Evolutionary conservation across 2,888 invertebrate genomes (phyloP), one percentile per base, ranked within the genome.

Genomic region (Drosophila anceps): DNA sequence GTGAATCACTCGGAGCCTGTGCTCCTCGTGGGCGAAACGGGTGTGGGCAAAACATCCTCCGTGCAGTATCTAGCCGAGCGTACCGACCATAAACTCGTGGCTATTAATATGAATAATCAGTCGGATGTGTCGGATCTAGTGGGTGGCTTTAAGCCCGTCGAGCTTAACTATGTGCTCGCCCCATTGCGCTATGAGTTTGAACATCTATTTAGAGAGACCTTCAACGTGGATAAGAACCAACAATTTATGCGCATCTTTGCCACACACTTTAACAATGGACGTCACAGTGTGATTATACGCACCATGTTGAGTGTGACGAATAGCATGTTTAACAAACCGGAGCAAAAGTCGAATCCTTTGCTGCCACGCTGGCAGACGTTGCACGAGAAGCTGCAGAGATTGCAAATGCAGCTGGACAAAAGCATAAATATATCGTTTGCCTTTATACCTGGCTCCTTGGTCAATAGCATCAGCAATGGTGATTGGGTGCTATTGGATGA

Each of bases 51-150:
- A 94, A 99, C 99, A 0, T 97, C 98, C 0, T 96, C 97, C 0
- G 95, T 99, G 1, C 99, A 99, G 92, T 98, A 97, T 93, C 94
- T 99, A 62, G 97, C 99, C 0, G 95, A 95, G 71, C 95, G 96
- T 77, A 95, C 97, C 0, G 96, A 97, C 0, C 96, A 97, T 81
- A 97, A 96, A 90, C 94, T 99, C 35, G 94, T 97, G 35, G 99
- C 99, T 0, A 97, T 99, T 29, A 99, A 99, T 92, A 97, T 99
- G 97, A 99, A 99, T 91, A 99, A 99, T 91, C 99, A 99, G 91
- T 99, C 98, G 51, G 99, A 99, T 93, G 97, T 97, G 10, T 96
- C 98, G 0, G 99, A 99, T 94, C 94, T 99, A 43, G 94, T 99
- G 0, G 99, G 99, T 65, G 99, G 99, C 74, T 98, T 97, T 91